Percentiles rank a stretch among this genome's conserved stretches.
These are phyloP conservation scores for Apolygus lucorum DNA, from an alignment of 1,140 invertebrate genomes.

Conservation along the genomic window DNA sequence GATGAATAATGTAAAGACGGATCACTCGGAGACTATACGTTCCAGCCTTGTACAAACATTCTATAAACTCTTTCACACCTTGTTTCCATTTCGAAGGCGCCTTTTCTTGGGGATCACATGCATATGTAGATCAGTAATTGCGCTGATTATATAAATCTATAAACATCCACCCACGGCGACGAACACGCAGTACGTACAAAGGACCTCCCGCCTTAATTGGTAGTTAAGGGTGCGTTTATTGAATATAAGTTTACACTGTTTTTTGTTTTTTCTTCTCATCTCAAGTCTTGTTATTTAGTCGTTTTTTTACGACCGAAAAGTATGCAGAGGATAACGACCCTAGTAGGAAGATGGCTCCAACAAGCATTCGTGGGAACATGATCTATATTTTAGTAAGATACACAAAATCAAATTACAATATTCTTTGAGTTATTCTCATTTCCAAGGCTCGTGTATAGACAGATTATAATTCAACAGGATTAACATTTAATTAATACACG, in stretches of 20 bases:
- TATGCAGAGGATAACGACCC: neutral
- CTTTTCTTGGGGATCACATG: neutral
- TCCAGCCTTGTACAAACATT: neutral
- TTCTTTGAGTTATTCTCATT: too few species aligned
- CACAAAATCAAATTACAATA: too few species aligned
- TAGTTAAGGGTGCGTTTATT: neutral
- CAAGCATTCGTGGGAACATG: neutral
- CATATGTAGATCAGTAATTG: neutral
- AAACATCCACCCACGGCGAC: neutral
- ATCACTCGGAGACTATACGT: neutral
- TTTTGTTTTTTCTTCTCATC: neutral
- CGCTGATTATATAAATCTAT: neutral
- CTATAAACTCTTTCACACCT: neutral
- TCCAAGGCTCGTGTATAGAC: too few species aligned
- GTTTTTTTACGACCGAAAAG: neutral
- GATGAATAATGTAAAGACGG: neutral
- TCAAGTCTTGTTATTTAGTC: neutral
- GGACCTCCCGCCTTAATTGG: neutral
- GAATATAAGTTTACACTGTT: neutral
- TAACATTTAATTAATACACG: too few species aligned
- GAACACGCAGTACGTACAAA: neutral
- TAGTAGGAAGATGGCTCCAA: neutral
- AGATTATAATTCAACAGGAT: too few species aligned
- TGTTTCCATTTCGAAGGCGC: neutral
- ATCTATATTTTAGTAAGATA: too few species aligned